These are phyloP conservation scores for Drosophila melanosoma DNA, from an alignment of 2,888 invertebrate genomes.

Conservation along the genomic window DNA sequence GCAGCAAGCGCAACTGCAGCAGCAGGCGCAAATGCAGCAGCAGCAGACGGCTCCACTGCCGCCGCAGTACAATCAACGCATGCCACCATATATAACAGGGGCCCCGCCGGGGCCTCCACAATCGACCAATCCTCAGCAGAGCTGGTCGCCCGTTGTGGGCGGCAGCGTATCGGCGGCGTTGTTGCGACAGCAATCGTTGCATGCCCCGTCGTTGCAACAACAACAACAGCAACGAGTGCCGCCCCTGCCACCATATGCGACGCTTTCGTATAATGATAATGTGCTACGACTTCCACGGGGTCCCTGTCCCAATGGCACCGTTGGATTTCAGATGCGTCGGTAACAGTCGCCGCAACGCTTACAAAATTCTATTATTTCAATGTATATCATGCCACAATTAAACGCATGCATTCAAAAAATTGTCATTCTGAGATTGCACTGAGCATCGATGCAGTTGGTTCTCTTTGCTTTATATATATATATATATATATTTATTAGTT, in stretches of 20 bases:
- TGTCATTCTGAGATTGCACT: constrained; percentile 50
- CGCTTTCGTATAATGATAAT: constrained; percentile 71
- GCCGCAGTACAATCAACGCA: constrained; percentile 58
- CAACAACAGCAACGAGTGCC: constrained; percentile 59
- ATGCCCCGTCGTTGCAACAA: constrained; percentile 54
- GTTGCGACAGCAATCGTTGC: constrained; percentile 74
- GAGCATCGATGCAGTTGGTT: constrained; percentile 24
- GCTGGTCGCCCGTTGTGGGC: constrained; percentile 82
- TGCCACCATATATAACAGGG: constrained; percentile 57
- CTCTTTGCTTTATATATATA: constrained; percentile 15
- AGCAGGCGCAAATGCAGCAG: constrained; percentile 25
- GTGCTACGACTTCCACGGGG: constrained; percentile 91
- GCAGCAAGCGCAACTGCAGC: constrained; percentile 37
- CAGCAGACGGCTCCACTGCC: constrained; percentile 31
- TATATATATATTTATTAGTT: constrained; percentile 33
- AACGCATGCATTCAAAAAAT: constrained; percentile 46
- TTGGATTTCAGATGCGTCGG: constrained; percentile 89
- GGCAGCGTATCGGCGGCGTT: constrained; percentile 78
- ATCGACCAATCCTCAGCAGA: constrained; percentile 69
- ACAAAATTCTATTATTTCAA: constrained; percentile 25
- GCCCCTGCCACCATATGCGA: constrained; percentile 45
- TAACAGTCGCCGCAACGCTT: constrained; percentile 81
- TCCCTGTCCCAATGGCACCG: constrained; percentile 93
- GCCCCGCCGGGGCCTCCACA: constrained; percentile 13
- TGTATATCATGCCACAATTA: constrained; percentile 38